These are phyloP conservation scores for Chamaetylas fuelleborni DNA, from an alignment of 2,113 vertebrate genomes.

Conservation along the genomic window DNA sequence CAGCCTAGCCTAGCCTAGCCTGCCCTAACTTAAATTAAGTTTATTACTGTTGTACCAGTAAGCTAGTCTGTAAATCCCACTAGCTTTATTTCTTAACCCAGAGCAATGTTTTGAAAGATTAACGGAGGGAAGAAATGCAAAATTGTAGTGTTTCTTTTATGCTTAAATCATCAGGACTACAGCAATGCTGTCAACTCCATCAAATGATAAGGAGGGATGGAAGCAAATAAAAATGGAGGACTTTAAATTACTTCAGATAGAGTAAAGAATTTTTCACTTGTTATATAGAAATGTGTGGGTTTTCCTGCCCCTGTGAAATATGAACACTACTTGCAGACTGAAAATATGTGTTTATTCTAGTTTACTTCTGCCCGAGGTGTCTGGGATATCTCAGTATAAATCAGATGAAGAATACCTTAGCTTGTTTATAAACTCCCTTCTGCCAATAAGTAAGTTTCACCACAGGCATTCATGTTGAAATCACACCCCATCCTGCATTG, in stretches of 20 bases:
- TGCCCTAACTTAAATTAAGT: rapidly evolving
- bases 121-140: background rate
- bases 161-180: background rate
- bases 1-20: rapidly evolving
- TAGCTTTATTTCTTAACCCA: background rate
- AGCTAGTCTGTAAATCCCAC: background rate
- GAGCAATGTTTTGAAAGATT: background rate
- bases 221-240: background rate
- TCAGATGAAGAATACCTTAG: background rate
- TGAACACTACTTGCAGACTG: background rate
- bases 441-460: background rate
- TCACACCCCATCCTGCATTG: background rate
- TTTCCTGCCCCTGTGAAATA: background rate
- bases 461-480: background rate
- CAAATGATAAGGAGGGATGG: background rate
- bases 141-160: background rate
- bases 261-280: background rate
- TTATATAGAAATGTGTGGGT: background rate
- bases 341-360: background rate
- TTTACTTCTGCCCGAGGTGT: background rate
- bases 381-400: background rate
- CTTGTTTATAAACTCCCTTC: background rate
- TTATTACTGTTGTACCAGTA: background rate
- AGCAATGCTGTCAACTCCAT: background rate
- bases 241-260: background rate